A percentile compares a stretch with the other conserved stretches of the same genome.
Evolutionary conservation across 2,113 vertebrate genomes (phyloP).

Genomic region (Lepisosteus osseus): DNA sequence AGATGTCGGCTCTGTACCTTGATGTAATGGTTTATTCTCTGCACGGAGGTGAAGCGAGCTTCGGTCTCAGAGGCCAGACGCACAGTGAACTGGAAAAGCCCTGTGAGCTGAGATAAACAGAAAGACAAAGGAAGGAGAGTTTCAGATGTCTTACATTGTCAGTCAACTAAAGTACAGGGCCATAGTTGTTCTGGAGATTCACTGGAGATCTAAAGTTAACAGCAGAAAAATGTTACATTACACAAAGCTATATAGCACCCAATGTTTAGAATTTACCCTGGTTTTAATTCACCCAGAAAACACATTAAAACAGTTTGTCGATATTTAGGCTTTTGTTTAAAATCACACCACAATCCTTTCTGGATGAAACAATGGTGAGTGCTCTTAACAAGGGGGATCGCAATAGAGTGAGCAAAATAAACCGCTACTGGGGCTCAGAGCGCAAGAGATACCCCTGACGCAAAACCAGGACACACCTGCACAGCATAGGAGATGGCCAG

Average conservation of each 20-base stretch:
- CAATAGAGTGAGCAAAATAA: too few relatives aligned
- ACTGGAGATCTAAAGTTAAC: too few relatives aligned
- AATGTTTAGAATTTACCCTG: too few relatives aligned
- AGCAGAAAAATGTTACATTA: too few relatives aligned
- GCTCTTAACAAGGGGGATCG: too few relatives aligned
- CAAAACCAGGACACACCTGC: constrained; percentile 63
- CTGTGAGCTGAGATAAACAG: constrained; percentile 70
- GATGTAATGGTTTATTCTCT: constrained; percentile 88
- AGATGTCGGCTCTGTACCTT: constrained; percentile 63
- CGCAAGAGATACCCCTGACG: too few relatives aligned
- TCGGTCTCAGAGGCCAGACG: constrained; percentile 89
- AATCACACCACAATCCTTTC: background rate
- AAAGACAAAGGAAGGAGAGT: background rate
- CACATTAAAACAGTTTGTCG: background rate
- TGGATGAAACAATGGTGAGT: too few relatives aligned
- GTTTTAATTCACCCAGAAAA: too few relatives aligned
- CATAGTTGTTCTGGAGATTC: background rate
- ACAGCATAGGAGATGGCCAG: constrained; percentile 88
- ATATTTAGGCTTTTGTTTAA: background rate
- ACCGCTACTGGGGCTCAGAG: too few relatives aligned
- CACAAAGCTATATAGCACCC: too few relatives aligned
- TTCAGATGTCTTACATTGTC: background rate
- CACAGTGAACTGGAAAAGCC: constrained; percentile 92
- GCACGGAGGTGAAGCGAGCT: constrained; percentile 90
- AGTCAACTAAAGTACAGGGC: background rate